A percentile compares a stretch with the other conserved stretches of the same genome.
Evolutionary conservation across 2,113 vertebrate genomes (phyloP).

Genomic region (Stercorarius parasiticus): DNA sequence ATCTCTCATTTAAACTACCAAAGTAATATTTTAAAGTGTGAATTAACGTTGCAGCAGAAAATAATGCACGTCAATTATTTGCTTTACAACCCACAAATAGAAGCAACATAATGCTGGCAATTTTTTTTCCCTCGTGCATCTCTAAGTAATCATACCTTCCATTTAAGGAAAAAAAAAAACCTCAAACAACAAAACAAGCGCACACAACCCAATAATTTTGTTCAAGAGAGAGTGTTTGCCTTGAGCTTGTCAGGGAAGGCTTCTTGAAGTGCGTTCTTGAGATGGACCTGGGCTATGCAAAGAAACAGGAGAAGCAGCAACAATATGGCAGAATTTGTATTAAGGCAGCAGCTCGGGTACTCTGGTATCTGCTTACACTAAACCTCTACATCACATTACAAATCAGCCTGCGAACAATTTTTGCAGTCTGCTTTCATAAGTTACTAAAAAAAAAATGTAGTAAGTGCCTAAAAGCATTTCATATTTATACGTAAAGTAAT

Average conservation of each 20-base stretch:
- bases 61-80: neutral
- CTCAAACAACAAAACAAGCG: neutral
- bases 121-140: neutral
- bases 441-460: neutral
- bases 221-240: neutral
- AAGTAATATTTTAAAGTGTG: neutral
- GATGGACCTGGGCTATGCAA: neutral
- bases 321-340: neutral
- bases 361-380: neutral
- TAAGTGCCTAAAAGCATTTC: neutral
- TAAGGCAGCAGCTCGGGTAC: neutral
- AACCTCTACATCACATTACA: neutral
- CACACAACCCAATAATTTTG: neutral
- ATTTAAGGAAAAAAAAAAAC: neutral
- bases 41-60: neutral
- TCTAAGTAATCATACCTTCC: neutral
- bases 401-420: neutral
- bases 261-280: neutral
- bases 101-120: neutral
- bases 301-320: neutral
- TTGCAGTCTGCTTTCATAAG: neutral
- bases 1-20: neutral
- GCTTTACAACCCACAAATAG: neutral
- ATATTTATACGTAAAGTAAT: neutral
- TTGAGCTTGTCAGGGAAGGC: neutral